Base-by-base conservation (phyloP, 2,113 vertebrate species). In the Planiliza haematocheilus region DNA sequence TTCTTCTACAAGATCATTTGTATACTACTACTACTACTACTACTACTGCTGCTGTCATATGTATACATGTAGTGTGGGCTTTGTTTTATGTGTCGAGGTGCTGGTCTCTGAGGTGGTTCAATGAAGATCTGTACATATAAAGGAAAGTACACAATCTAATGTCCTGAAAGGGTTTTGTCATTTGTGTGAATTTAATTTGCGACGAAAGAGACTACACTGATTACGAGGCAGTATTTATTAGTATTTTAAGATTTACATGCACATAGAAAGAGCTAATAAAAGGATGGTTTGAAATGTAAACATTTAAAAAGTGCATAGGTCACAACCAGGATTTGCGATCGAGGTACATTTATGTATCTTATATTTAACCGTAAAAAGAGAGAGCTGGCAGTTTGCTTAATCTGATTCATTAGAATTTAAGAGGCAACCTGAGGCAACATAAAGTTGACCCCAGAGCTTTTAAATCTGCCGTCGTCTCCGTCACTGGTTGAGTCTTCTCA, bases 1-100 rank as follows among this genome's bases (percentile, higher is more conserved):
- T 94, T 94, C 93, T 95, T 94, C 74, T 94, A 94, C 89, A 17
- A 85, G 84, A 90, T 87, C 62, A 69, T 85, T 90, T 92, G 79
- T 91, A 84, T 87, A 84, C 84, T 90, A 89, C 82, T 71, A 90
- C 84, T 77, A 73, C 66, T 91, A 88, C 94, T 88, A 74, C 24
- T 88, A 84, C 83, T 90, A 30, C 3, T 30, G 88, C 82, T 71
- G 73, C 67, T 90, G 87, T 94, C 88, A 74, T 30, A 30, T 30
- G 9, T 77, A 83, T 89, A 83, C 89, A 81, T 94, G 90, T 87
- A 78, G 88, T 91, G 89, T 93, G 85, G 68, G 66, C 65, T 93
- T 94, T 92, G 91, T 95, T 94, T 91, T 89, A 86, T 94, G 91
- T 95, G 86, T 93, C 56, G 42, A 81, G 82, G 76, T 89, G 84